These are phyloP conservation scores for Macroramphosus scolopax DNA, from an alignment of 2,797 vertebrate genomes.

Conservation along the genomic window DNA sequence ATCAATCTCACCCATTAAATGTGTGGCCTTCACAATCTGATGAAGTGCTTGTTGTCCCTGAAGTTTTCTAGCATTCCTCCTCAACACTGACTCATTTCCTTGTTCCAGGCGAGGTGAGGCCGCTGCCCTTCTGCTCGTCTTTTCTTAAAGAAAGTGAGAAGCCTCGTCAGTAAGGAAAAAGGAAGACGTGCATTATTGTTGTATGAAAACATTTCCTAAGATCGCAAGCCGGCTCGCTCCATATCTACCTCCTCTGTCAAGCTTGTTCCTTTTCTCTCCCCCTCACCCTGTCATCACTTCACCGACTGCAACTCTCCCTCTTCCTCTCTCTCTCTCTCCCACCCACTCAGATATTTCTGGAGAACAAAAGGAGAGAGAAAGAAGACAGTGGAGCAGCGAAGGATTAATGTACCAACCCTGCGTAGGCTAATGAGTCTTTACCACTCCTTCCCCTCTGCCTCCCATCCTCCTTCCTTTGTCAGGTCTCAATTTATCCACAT, in stretches of 20 bases:
- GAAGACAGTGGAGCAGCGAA: constrained; percentile 44
- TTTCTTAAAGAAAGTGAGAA: too few relatives aligned
- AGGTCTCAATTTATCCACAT: constrained; percentile 53
- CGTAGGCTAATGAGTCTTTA: constrained; percentile 70
- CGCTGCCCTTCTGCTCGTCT: too few relatives aligned
- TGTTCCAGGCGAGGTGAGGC: too few relatives aligned
- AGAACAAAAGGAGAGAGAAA: constrained; percentile 68
- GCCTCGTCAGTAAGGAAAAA: too few relatives aligned
- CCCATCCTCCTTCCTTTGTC: constrained; percentile 25
- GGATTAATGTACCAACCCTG: constrained; percentile 59
- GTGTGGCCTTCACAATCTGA: too few relatives aligned
- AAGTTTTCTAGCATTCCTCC: too few relatives aligned
- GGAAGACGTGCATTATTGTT: too few relatives aligned
- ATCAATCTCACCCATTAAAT: too few relatives aligned
- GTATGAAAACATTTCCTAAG: constrained; percentile 13
- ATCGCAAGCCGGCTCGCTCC: constrained; percentile 19
- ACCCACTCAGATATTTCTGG: constrained; percentile 73
- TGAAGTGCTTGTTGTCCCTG: too few relatives aligned
- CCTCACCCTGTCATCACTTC: constrained; percentile 53
- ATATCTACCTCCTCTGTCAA: constrained; percentile 47
- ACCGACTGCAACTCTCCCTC: constrained; percentile 35
- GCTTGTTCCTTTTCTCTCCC: constrained; percentile 36
- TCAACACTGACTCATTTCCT: too few relatives aligned
- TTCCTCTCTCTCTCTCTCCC: constrained; percentile 50
- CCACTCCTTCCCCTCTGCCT: constrained; percentile 39